These are phyloP conservation scores for Geotrupes spiniger DNA, from an alignment of 2,888 invertebrate species.

Conservation along the genomic window DNA sequence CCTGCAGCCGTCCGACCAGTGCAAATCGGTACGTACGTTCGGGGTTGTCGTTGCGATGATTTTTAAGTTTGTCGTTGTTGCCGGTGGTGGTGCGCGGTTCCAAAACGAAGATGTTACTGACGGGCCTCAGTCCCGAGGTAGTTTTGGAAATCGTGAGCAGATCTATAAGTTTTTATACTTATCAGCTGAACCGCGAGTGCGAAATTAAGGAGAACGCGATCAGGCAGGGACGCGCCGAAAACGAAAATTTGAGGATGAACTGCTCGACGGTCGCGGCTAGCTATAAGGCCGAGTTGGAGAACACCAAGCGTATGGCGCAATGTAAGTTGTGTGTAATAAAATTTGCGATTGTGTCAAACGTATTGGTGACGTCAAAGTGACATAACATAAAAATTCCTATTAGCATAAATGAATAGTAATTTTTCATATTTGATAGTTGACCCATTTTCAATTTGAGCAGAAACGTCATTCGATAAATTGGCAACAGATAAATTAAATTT, in stretches of 20 bases:
- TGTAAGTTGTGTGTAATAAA: too few relatives aligned
- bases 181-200: slow-evolving; percentile 26
- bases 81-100: too few relatives aligned
- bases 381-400: neutral
- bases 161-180: slow-evolving; percentile 44
- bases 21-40: slow-evolving; percentile 51
- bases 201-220: slow-evolving; percentile 25
- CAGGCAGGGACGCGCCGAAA: slow-evolving; percentile 20
- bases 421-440: neutral
- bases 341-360: too few relatives aligned
- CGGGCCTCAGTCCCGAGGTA: slow-evolving; percentile 55
- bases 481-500: too few relatives aligned
- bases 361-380: neutral
- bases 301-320: slow-evolving; percentile 12
- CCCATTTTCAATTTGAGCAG: neutral
- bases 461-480: neutral
- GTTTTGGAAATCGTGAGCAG: slow-evolving; percentile 58
- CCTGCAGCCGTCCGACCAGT: slow-evolving; percentile 54
- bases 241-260: slow-evolving; percentile 21
- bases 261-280: slow-evolving; percentile 18
- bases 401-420: neutral
- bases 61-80: too few relatives aligned
- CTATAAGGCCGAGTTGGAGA: slow-evolving; percentile 23
- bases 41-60: too few relatives aligned
- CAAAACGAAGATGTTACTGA: slow-evolving; percentile 32